Evolutionary conservation across 2,888 invertebrate genomes (phyloP).

Genomic region (Lasioglossum morio): DNA sequence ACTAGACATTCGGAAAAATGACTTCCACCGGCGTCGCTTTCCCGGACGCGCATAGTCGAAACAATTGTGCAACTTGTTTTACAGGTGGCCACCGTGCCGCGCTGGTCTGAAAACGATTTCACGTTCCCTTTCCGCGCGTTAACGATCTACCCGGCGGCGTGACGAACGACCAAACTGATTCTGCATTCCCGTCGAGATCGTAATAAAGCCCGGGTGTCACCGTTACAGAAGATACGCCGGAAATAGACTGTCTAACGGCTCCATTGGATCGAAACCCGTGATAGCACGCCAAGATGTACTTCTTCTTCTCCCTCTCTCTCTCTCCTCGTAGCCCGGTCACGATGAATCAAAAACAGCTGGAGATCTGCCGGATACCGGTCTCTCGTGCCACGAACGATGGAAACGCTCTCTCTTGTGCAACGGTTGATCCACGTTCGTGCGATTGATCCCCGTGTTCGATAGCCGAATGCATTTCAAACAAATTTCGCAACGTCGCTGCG

Average conservation of each 20-base stretch:
- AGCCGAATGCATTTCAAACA: constrained; percentile 30
- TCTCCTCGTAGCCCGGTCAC: constrained; percentile 30
- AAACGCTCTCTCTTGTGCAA: constrained; percentile 23
- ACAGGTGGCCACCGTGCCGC: background rate
- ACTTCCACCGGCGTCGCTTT: background rate
- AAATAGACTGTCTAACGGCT: constrained; percentile 48
- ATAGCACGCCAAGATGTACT: constrained; percentile 37
- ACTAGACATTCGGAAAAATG: too few relatives aligned
- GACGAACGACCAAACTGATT: constrained; percentile 38
- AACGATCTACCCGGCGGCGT: background rate
- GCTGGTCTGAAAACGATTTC: constrained; percentile 7
- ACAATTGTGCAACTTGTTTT: background rate
- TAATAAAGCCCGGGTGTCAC: constrained; percentile 46
- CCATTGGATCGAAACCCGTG: constrained; percentile 37
- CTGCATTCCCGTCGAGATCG: constrained; percentile 37
- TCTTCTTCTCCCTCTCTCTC: background rate
- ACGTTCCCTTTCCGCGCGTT: constrained; percentile 6
- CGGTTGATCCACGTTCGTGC: constrained; percentile 4
- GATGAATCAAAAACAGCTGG: constrained; percentile 55
- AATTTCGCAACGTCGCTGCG: constrained; percentile 25
- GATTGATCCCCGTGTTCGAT: constrained; percentile 25
- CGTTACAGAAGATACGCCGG: constrained; percentile 38
- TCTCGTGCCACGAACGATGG: background rate
- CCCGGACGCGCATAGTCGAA: background rate
- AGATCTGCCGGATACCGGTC: constrained; percentile 21